Base-by-base conservation (phyloP, 1,140 invertebrate genomes). In the Zaprionus africanus region DNA sequence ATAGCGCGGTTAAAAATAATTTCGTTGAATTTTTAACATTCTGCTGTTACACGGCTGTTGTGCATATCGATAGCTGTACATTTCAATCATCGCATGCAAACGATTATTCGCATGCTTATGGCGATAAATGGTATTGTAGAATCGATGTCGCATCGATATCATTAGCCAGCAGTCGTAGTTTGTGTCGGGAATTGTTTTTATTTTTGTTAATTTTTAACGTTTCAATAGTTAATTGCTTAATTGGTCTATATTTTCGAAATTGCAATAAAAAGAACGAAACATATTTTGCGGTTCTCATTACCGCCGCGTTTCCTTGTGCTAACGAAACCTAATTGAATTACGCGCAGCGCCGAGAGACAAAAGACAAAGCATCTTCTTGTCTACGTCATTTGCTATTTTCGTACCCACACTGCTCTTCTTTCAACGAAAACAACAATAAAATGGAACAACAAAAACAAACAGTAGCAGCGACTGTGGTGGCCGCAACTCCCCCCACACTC, bases 361-460 rank as follows among this genome's bases (percentile, higher is more conserved):
- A 85, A 81, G 72, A 76, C 75, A 86, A 78, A 76, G 54, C 67
- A 63, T 71, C 83, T 74, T 31, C 26, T 53, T 54, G 77, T 83
- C 82, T 79, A 83, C 88, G 88, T 91, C 88, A 91, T 91, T 65
- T 63, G 84, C 83, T 91, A 91, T 91, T 91, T 91, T 75, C 53
- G 88, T 84, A 70, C 68, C 66, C 68, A 77, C 60, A 60, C 67
- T 62, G 9, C 51, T 76, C 60, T 49, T 73, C 38, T 41, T 46
- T 15, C 34, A 59, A 12, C 31, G 19, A 41, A 59, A 17, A 59
- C 54, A 36, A 15, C 43, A 43, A 46, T 22, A 73, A 76, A 41
- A 90, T 91, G 82, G 81, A 90, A 75, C 66, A 78, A 74, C 76
- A 86, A 81, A 61, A 79, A 49, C 76, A 79, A 82, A 34, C 26